These are phyloP conservation scores for Sinocyclocheilus rhinocerous DNA, from an alignment of 2,113 vertebrate genomes.

Conservation along the genomic window DNA sequence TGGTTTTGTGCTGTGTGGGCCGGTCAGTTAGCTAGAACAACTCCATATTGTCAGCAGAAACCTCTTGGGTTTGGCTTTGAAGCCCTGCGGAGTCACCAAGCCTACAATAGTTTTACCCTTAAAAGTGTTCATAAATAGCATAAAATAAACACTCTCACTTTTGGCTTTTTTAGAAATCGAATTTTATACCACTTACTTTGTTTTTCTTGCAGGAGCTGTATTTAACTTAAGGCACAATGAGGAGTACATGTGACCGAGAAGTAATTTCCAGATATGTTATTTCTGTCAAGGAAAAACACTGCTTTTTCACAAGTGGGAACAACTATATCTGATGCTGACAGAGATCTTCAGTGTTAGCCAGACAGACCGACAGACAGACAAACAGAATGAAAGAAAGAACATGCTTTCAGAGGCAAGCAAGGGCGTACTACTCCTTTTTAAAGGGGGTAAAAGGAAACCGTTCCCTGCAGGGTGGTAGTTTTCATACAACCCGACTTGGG, in stretches of 20 bases:
- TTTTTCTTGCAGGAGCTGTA: slow-evolving; percentile 13
- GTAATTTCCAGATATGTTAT: slow-evolving; percentile 28
- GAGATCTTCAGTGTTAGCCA: neutral
- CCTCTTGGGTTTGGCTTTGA: slow-evolving; percentile 33
- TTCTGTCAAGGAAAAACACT: slow-evolving; percentile 14
- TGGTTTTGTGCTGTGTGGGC: neutral
- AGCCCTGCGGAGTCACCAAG: neutral
- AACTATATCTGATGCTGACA: slow-evolving; percentile 8
- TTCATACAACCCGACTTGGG: neutral
- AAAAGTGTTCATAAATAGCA: slow-evolving; percentile 43
- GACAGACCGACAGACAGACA: neutral
- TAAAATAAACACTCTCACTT: slow-evolving; percentile 37
- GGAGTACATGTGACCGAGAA: neutral
- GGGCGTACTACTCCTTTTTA: neutral
- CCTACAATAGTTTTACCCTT: neutral
- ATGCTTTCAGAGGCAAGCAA: neutral
- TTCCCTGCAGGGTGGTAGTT: neutral
- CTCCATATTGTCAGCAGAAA: slow-evolving; percentile 15
- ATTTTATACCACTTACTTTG: slow-evolving; percentile 15
- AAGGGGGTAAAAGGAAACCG: slow-evolving; percentile 1
- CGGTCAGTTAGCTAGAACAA: slow-evolving; percentile 15
- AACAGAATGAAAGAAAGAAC: neutral
- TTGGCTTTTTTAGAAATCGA: slow-evolving; percentile 24
- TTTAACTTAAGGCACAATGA: slow-evolving; percentile 27
- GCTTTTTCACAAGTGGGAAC: neutral